phyloP scores from a whole-genome alignment of 2,888 invertebrate species.

The Globia sparganii region DNA sequence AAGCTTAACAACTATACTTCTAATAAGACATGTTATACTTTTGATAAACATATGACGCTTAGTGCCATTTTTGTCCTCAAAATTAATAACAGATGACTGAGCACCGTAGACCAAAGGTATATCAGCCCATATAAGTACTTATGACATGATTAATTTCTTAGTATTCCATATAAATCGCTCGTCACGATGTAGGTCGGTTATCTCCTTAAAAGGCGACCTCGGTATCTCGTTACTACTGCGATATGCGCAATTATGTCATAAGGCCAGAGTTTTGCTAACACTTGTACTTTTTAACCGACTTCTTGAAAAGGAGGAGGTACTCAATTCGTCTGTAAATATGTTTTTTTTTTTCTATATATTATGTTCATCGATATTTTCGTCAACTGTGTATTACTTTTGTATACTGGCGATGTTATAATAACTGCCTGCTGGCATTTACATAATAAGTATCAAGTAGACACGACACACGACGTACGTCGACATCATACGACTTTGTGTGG shows the following conservation, averaged over 20 bases:
- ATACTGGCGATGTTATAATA: no score
- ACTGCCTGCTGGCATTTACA: no score
- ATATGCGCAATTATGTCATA: slow-evolving; percentile 53
- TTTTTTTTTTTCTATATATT: no score
- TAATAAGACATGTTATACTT: neutral
- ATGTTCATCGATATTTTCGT: no score
- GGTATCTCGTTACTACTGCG: slow-evolving; percentile 51
- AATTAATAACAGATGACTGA: slow-evolving; percentile 18
- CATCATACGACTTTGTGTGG: no score
- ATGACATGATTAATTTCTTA: slow-evolving; percentile 9
- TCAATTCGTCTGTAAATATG: neutral
- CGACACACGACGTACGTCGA: no score
- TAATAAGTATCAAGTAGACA: no score
- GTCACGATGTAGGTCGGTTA: slow-evolving; percentile 55
- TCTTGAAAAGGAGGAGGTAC: neutral
- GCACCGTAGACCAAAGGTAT: neutral
- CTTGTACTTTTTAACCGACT: slow-evolving; percentile 21
- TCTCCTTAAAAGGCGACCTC: slow-evolving; percentile 55
- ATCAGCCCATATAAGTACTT: slow-evolving; percentile 3
- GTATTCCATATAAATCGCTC: slow-evolving; percentile 33
- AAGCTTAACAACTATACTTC: neutral
- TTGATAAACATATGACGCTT: neutral
- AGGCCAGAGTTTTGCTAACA: slow-evolving; percentile 32
- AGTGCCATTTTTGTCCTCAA: neutral
- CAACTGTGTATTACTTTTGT: no score